Evolutionary conservation across 2,888 invertebrate genomes (phyloP).

Genomic region (Tetrapedia diversipes): DNA sequence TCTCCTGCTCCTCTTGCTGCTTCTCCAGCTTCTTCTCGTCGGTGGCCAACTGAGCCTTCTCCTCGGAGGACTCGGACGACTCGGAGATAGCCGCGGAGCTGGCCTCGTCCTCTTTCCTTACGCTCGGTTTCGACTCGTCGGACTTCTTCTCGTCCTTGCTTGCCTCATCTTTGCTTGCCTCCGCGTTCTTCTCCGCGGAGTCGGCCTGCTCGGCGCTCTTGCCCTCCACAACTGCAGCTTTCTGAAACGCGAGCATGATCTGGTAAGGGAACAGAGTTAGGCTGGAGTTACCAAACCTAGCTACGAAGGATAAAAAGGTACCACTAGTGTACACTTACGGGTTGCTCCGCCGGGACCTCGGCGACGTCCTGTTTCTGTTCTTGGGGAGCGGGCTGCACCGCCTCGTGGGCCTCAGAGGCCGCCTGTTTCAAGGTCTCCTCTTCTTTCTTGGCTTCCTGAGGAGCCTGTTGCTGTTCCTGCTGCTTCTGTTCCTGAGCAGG

Average conservation of each 20-base stretch:
- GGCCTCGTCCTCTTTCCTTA: slow-evolving; percentile 54
- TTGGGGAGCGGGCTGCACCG: slow-evolving; percentile 66
- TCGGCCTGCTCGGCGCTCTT: slow-evolving; percentile 65
- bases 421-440: slow-evolving; percentile 68
- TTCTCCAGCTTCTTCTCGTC: slow-evolving; percentile 62
- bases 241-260: slow-evolving; percentile 43
- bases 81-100: slow-evolving; percentile 31
- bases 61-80: slow-evolving; percentile 56
- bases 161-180: no score
- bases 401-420: slow-evolving; percentile 62
- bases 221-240: slow-evolving; percentile 48
- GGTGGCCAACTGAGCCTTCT: slow-evolving; percentile 38
- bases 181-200: slow-evolving; percentile 54
- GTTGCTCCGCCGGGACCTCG: slow-evolving; percentile 48
- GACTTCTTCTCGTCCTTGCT: slow-evolving; percentile 64
- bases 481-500: slow-evolving; percentile 43
- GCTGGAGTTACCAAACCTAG: no score
- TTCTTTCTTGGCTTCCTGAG: slow-evolving; percentile 62
- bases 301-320: no score
- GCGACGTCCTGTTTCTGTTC: slow-evolving; percentile 60
- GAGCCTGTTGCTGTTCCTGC: slow-evolving; percentile 30
- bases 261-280: background rate
- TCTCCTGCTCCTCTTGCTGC: slow-evolving; percentile 66
- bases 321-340: slow-evolving; percentile 50
- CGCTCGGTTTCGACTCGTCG: slow-evolving; percentile 53